Evolutionary conservation across 2,797 vertebrate species (phyloP).

Genomic region (Enteromius anoplus): DNA sequence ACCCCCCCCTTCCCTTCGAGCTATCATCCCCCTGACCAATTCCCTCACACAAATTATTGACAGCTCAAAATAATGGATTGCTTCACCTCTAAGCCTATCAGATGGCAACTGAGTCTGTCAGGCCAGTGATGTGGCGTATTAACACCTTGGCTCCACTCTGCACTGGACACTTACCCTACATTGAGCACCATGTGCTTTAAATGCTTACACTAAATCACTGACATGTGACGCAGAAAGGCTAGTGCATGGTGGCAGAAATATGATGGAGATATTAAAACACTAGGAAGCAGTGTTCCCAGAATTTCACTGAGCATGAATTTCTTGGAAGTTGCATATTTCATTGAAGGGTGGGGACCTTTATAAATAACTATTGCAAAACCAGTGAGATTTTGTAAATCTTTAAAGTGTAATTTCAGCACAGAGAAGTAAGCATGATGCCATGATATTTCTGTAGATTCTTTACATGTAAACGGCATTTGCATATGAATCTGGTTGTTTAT

Average conservation of each 20-base stretch:
- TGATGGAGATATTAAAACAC: slow-evolving; percentile 12
- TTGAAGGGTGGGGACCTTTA: not conserved
- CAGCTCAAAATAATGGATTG: slow-evolving; percentile 78
- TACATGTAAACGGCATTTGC: not conserved
- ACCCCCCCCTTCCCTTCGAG: slow-evolving; percentile 18
- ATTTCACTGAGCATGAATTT: slow-evolving; percentile 36
- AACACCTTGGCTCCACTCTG: slow-evolving; percentile 61
- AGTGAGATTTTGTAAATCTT: not conserved
- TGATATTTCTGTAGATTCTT: slow-evolving; percentile 4
- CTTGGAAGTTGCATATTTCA: not conserved
- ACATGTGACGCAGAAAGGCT: slow-evolving; percentile 39
- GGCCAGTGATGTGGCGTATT: slow-evolving; percentile 63
- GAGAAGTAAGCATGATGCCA: not conserved
- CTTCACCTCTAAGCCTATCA: slow-evolving; percentile 78
- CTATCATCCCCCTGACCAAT: slow-evolving; percentile 40
- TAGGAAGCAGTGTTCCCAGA: not conserved
- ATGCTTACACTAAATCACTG: slow-evolving; percentile 46
- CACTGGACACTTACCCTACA: slow-evolving; percentile 53
- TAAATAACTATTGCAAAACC: not conserved
- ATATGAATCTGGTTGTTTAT: slow-evolving; percentile 17
- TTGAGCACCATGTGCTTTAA: slow-evolving; percentile 1
- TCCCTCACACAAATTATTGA: slow-evolving; percentile 78
- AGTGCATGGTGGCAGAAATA: slow-evolving; percentile 32
- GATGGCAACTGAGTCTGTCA: slow-evolving; percentile 64
- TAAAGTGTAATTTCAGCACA: not conserved